phyloP scores from a whole-genome alignment of 2,113 vertebrate species.

The Gallinago paraguaiae region DNA sequence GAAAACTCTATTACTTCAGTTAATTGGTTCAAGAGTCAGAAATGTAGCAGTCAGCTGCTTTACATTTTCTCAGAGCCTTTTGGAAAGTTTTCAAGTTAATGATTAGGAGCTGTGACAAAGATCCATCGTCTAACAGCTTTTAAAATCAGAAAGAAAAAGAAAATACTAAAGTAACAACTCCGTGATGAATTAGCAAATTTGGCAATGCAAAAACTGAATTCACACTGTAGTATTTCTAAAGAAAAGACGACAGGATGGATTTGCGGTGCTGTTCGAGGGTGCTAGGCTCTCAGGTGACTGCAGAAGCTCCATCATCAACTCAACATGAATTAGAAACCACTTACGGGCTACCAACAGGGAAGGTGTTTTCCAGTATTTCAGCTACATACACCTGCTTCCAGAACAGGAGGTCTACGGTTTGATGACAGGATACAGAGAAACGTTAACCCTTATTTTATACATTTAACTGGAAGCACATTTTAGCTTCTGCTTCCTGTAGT shows the following conservation, averaged over 20 bases:
- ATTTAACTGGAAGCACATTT: not conserved
- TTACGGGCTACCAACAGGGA: fast-evolving
- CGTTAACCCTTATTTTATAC: not conserved
- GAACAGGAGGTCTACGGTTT: not conserved
- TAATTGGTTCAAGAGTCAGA: conserved; percentile 50
- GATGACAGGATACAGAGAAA: not conserved
- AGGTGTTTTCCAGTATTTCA: not conserved
- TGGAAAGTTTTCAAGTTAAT: conserved; percentile 51
- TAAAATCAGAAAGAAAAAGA: not conserved
- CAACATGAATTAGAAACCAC: not conserved
- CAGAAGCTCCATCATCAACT: not conserved
- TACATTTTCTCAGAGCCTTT: conserved; percentile 1
- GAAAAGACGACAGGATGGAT: not conserved
- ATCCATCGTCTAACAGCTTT: conserved; percentile 22
- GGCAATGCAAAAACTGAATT: not conserved
- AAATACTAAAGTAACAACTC: not conserved
- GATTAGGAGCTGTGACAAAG: not conserved
- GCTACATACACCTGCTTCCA: not conserved
- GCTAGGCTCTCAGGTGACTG: not conserved
- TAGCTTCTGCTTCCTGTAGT: not conserved
- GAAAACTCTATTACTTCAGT: conserved; percentile 20
- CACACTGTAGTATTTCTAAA: not conserved
- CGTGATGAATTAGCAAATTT: not conserved
- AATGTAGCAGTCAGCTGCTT: conserved; percentile 37
- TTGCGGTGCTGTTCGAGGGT: not conserved